Conservation (phyloP, 2,888 invertebrate genomes). For the Micoletzkya japonica region DNA sequence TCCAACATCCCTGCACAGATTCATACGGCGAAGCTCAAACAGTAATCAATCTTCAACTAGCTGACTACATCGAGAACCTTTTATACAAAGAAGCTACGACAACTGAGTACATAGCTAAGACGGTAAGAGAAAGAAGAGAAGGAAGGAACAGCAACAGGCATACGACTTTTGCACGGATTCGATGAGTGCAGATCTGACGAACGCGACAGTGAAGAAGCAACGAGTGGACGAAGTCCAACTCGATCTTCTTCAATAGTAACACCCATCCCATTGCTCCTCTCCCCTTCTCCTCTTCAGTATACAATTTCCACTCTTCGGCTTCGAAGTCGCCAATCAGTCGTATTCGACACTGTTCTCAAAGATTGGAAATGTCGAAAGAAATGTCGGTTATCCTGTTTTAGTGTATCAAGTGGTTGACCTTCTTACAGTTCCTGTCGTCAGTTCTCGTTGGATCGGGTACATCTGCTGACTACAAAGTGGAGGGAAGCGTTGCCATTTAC, state of each 20-base stretch:
- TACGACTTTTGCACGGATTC: slow-evolving; percentile 22
- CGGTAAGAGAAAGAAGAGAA: background rate
- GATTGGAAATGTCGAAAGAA: slow-evolving; percentile 21
- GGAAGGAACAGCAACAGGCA: slow-evolving; percentile 6
- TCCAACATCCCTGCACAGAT: slow-evolving; percentile 46
- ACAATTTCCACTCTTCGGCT: slow-evolving; percentile 17
- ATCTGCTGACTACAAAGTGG: slow-evolving; percentile 49
- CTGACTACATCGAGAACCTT: slow-evolving; percentile 35
- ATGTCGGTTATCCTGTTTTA: background rate
- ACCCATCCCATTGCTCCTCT: background rate
- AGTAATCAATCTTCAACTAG: slow-evolving; percentile 44
- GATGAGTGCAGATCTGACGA: background rate
- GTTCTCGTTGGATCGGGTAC: slow-evolving; percentile 45
- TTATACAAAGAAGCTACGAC: slow-evolving; percentile 20
- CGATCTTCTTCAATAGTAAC: slow-evolving; percentile 19
- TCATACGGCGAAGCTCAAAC: slow-evolving; percentile 53
- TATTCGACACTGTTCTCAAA: background rate
- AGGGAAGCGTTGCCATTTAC: slow-evolving; percentile 46
- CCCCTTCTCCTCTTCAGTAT: slow-evolving; percentile 3
- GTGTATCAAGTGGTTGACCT: background rate
- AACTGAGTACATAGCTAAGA: slow-evolving; percentile 15
- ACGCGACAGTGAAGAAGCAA: background rate
- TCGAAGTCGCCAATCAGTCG: background rate
- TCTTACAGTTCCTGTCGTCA: slow-evolving; percentile 10
- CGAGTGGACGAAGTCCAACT: slow-evolving; percentile 18